Conservation (phyloP, 2,113 vertebrate species). For the Nyctereutes procyonoides region DNA sequence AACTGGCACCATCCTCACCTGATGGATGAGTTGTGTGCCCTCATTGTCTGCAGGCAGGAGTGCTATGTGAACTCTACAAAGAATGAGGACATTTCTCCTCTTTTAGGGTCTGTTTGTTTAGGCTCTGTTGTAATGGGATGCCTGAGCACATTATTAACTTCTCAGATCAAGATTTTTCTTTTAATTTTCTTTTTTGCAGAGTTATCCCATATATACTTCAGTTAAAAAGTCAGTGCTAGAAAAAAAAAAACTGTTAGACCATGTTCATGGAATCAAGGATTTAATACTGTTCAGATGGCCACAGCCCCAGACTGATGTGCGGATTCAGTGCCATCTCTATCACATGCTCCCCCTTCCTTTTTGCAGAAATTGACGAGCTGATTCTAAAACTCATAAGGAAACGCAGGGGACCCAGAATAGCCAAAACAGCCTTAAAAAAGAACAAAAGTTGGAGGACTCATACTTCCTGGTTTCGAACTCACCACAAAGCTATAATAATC, state of each 20-base stretch:
- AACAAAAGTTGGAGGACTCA: not conserved
- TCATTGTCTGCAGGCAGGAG: not conserved
- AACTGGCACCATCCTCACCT: rapidly evolving
- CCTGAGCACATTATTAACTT: not conserved
- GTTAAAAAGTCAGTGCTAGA: not conserved
- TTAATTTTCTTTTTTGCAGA: not conserved
- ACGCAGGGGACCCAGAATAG: not conserved
- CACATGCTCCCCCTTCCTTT: not conserved
- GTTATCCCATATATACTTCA: not conserved
- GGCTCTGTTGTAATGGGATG: not conserved
- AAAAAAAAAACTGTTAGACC: not conserved
- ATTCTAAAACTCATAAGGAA: not conserved
- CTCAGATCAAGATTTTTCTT: not conserved
- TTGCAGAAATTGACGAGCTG: not conserved
- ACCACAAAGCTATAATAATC: not conserved
- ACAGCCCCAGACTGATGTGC: too few species aligned
- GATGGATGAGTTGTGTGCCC: not conserved
- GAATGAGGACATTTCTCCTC: not conserved
- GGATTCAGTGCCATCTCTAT: not conserved
- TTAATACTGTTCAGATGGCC: not conserved
- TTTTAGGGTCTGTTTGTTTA: not conserved
- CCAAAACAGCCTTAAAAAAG: not conserved
- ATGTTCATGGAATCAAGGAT: not conserved
- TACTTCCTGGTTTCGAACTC: not conserved
- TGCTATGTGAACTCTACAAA: not conserved